These are phyloP conservation scores for Yponomeuta cagnagella DNA, from an alignment of 2,888 invertebrate species.

Conservation along the genomic window DNA sequence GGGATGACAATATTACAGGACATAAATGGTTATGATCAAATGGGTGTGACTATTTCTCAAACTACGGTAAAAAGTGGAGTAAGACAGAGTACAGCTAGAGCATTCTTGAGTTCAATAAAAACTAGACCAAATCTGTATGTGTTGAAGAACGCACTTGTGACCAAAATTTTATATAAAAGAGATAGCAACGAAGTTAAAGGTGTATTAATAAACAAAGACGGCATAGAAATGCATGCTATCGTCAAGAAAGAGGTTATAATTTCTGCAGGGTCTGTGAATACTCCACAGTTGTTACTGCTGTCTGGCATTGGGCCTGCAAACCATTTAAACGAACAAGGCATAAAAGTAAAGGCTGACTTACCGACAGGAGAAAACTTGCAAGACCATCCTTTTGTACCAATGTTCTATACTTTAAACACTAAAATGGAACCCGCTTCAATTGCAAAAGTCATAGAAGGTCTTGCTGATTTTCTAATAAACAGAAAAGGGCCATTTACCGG, in stretches of 20 bases:
- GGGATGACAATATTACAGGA: slow-evolving; percentile 16
- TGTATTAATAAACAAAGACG: slow-evolving; percentile 32
- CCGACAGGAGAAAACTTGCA: slow-evolving; percentile 57
- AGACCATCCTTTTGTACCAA: slow-evolving; percentile 34
- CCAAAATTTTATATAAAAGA: slow-evolving; percentile 32
- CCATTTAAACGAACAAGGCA: slow-evolving; percentile 36
- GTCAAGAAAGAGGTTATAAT: slow-evolving; percentile 71
- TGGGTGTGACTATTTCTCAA: slow-evolving; percentile 27
- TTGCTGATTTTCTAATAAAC: slow-evolving; percentile 16
- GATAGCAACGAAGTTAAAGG: slow-evolving; percentile 30
- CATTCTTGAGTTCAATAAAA: slow-evolving; percentile 33
- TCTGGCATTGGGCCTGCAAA: slow-evolving; percentile 65
- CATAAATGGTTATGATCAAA: slow-evolving; percentile 18
- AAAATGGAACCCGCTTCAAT: slow-evolving; percentile 6
- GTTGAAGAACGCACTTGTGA: slow-evolving; percentile 30
- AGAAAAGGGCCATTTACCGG: slow-evolving; percentile 17
- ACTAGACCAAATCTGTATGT: slow-evolving; percentile 34
- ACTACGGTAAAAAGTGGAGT: slow-evolving; percentile 25
- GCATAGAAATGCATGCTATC: slow-evolving; percentile 24
- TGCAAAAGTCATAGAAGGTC: neutral
- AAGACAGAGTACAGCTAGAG: slow-evolving; percentile 36
- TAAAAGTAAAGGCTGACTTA: slow-evolving; percentile 43
- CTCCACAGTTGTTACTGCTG: slow-evolving; percentile 76
- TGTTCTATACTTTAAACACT: slow-evolving; percentile 17
- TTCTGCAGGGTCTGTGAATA: slow-evolving; percentile 75